A percentile compares a stretch with the other conserved stretches of the same genome.
phyloP scores from a whole-genome alignment of 2,113 vertebrate species.

The Spea multiplicata region DNA sequence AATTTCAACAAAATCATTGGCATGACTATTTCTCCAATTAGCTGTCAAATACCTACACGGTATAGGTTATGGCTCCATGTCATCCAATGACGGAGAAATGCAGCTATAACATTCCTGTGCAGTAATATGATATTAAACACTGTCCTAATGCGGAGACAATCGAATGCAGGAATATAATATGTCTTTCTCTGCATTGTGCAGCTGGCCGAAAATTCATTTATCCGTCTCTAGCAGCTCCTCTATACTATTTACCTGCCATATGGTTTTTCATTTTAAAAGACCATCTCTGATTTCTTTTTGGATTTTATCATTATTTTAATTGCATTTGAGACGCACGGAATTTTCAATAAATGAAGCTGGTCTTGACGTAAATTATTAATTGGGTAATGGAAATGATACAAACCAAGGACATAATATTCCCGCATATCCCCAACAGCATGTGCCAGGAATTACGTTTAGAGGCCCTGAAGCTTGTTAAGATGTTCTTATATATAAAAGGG shows the following conservation, averaged over 20 bases:
- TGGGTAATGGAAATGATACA: conserved; percentile 77
- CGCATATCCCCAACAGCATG: conserved; percentile 49
- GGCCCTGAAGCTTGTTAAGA: neutral
- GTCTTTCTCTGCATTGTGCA: neutral
- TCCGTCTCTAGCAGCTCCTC: neutral
- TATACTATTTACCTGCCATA: neutral
- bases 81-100: no score
- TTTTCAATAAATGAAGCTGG: conserved; percentile 67
- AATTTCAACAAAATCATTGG: no score
- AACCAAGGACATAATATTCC: conserved; percentile 67
- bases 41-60: no score
- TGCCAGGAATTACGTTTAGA: conserved; percentile 10
- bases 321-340: conserved; percentile 49
- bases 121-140: neutral
- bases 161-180: conserved; percentile 1
- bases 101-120: no score
- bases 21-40: no score
- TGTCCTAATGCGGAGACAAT: neutral
- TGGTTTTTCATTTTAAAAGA: conserved; percentile 35
- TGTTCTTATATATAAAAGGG: neutral
- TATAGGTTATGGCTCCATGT: no score
- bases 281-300: conserved; percentile 51
- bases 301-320: conserved; percentile 49
- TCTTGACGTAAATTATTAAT: conserved; percentile 78
- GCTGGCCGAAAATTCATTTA: neutral